A percentile compares a stretch with the other conserved stretches of the same genome.
Evolutionary conservation across 2,797 vertebrate genomes (phyloP).

Genomic region (Arrhamphus sclerolepis): DNA sequence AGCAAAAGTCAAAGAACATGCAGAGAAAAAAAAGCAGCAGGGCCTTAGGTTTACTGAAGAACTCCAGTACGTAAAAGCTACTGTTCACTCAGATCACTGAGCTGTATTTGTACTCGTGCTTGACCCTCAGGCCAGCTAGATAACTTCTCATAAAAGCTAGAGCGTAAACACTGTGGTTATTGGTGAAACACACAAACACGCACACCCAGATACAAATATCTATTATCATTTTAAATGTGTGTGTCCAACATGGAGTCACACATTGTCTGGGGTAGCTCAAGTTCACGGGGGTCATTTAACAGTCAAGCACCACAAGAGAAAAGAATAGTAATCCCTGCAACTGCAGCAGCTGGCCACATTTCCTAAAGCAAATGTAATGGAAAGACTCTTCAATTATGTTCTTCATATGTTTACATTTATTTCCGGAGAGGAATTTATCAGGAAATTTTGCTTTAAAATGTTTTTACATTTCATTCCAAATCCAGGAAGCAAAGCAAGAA

Average conservation of each 20-base stretch:
- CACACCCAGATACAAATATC: conserved; percentile 45
- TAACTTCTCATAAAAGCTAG: conserved; percentile 50
- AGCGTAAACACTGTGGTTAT: conserved; percentile 46
- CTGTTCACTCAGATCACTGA: conserved; percentile 46
- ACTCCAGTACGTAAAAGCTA: conserved; percentile 39
- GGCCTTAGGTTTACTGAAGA: conserved; percentile 39
- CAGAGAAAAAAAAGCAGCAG: conserved; percentile 47
- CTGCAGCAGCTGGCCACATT: conserved; percentile 1
- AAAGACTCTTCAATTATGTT: conserved; percentile 4
- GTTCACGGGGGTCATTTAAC: conserved; percentile 55
- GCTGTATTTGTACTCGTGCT: conserved; percentile 61
- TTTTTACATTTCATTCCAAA: not conserved
- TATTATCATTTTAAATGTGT: conserved; percentile 57
- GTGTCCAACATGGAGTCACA: conserved; percentile 50
- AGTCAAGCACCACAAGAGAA: conserved; percentile 55
- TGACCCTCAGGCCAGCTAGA: conserved; percentile 60
- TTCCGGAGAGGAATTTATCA: not conserved
- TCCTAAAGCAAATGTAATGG: too few relatives aligned
- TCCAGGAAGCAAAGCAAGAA: conserved; percentile 17
- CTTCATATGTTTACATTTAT: too few relatives aligned
- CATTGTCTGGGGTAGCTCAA: conserved; percentile 38
- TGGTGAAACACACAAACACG: conserved; percentile 39
- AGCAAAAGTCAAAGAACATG: conserved; percentile 41
- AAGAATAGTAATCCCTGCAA: conserved; percentile 36
- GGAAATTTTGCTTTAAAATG: too few relatives aligned